Conservation (phyloP, 2,113 vertebrate species). For the Diglossa brunneiventris region DNA sequence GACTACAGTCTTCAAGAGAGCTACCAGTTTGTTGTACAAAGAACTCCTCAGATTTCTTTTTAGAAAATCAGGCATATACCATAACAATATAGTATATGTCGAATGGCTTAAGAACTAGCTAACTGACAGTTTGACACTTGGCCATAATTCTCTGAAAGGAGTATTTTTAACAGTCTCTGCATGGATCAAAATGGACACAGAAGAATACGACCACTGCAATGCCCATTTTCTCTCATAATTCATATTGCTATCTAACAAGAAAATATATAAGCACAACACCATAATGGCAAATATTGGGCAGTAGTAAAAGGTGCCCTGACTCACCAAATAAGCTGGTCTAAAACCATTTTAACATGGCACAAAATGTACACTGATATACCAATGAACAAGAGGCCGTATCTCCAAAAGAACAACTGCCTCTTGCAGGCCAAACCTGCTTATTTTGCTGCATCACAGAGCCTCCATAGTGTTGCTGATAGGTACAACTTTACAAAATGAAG, state of each 20-base stretch:
- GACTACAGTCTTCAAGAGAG: neutral
- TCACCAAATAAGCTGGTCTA: neutral
- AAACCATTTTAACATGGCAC: neutral
- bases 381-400: neutral
- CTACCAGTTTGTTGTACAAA: neutral
- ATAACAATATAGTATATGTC: slow-evolving; percentile 26
- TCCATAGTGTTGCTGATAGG: neutral
- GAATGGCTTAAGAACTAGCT: slow-evolving; percentile 27
- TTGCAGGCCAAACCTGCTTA: neutral
- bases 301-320: neutral
- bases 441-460: neutral
- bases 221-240: neutral
- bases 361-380: neutral
- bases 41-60: neutral
- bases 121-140: slow-evolving; percentile 37
- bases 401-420: neutral
- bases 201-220: fast-evolving
- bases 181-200: neutral
- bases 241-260: neutral
- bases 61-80: neutral
- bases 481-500: neutral
- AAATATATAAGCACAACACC: neutral
- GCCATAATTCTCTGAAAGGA: neutral
- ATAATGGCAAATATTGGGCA: neutral
- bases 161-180: neutral